Conservation (phyloP, 35 echinoderm and acorn worm genomes). For the Amphiura filiformis region DNA sequence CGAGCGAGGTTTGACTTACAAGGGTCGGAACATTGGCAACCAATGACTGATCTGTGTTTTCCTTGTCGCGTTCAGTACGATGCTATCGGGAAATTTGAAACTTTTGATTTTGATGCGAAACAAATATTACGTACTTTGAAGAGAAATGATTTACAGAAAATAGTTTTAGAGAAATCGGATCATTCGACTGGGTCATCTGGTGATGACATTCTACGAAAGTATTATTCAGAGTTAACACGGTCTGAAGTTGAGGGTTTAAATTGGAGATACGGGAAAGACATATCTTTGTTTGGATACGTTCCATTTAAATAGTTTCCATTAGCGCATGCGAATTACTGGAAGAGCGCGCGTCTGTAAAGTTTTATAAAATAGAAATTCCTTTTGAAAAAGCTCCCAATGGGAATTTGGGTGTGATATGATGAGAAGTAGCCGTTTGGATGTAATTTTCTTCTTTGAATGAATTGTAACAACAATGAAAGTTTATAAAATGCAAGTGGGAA, state of each 20-base stretch:
- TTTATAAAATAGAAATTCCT: no score
- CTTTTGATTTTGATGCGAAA: slow-evolving; percentile 43
- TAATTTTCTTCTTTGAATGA: no score
- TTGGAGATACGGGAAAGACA: not conserved
- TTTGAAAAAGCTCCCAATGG: no score
- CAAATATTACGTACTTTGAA: slow-evolving; percentile 18
- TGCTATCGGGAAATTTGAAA: slow-evolving; percentile 70
- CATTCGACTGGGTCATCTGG: slow-evolving; percentile 33
- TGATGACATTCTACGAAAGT: not conserved
- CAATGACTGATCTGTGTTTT: slow-evolving; percentile 31
- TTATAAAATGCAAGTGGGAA: no score
- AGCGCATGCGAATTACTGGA: no score
- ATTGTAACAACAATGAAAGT: no score
- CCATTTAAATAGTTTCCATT: no score
- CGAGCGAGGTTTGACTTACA: not conserved
- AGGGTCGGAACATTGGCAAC: slow-evolving; percentile 49
- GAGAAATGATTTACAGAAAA: not conserved
- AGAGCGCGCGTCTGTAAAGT: no score
- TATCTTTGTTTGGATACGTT: not conserved
- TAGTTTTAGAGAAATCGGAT: not conserved
- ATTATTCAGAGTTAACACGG: not conserved
- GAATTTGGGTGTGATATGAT: no score
- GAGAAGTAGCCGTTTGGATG: no score
- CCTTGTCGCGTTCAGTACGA: slow-evolving; percentile 65
- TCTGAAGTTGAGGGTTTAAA: not conserved